phyloP scores from a whole-genome alignment of 2,888 invertebrate genomes.

The Cyaniris semiargus region DNA sequence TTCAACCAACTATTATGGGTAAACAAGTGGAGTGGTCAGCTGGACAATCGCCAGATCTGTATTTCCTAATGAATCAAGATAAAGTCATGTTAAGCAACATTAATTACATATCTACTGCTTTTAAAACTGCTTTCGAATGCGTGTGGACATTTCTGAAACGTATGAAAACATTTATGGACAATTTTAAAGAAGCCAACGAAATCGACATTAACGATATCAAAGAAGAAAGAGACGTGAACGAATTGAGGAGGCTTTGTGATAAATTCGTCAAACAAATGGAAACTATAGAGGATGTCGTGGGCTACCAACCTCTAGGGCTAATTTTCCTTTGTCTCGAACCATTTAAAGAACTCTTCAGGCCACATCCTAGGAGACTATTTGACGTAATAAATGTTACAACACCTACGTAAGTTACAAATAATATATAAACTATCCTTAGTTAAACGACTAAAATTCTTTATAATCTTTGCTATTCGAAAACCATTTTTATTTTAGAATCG shows the following conservation, averaged over 20 bases:
- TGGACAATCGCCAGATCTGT: slow-evolving; percentile 86
- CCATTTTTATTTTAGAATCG: slow-evolving; percentile 73
- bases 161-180: slow-evolving; percentile 83
- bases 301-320: slow-evolving; percentile 86
- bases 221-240: slow-evolving; percentile 82
- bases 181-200: slow-evolving; percentile 85
- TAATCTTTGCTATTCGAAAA: too few species aligned
- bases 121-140: slow-evolving; percentile 82
- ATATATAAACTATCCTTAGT: not conserved
- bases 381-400: slow-evolving; percentile 82
- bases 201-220: slow-evolving; percentile 83
- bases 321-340: slow-evolving; percentile 84
- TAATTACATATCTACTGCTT: slow-evolving; percentile 76
- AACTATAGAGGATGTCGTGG: slow-evolving; percentile 83
- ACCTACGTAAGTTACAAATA: slow-evolving; percentile 79
- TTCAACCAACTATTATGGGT: slow-evolving; percentile 91
- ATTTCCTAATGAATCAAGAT: slow-evolving; percentile 86
- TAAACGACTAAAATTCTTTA: not conserved
- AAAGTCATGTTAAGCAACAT: slow-evolving; percentile 77
- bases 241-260: slow-evolving; percentile 84
- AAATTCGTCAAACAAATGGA: slow-evolving; percentile 86
- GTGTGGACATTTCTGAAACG: slow-evolving; percentile 83
- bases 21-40: slow-evolving; percentile 89
- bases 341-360: slow-evolving; percentile 86
- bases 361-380: slow-evolving; percentile 86